A percentile compares a stretch with the other conserved stretches of the same genome.
phyloP scores from a whole-genome alignment of 2,797 vertebrate genomes.

The Myotis pilosus region DNA sequence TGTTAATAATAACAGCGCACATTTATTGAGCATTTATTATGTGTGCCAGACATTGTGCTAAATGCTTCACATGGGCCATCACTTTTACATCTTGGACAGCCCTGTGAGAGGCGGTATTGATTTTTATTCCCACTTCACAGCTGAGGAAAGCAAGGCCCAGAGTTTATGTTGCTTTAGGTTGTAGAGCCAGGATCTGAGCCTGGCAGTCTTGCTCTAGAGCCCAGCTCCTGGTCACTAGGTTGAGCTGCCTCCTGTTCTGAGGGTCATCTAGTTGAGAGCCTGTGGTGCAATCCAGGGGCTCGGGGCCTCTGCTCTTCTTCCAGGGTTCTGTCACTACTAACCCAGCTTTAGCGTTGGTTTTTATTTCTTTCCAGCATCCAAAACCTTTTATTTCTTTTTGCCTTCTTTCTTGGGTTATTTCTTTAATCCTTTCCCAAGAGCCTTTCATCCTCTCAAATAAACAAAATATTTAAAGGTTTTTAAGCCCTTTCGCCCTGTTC shows the following conservation, averaged over 20 bases:
- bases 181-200: neutral
- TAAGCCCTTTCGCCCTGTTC: slow-evolving; percentile 54
- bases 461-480: slow-evolving; percentile 61
- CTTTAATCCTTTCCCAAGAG: slow-evolving; percentile 61
- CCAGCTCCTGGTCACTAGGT: neutral
- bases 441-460: slow-evolving; percentile 69
- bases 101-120: neutral
- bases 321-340: neutral
- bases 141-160: neutral
- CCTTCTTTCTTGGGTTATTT: slow-evolving; percentile 61
- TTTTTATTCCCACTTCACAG: neutral
- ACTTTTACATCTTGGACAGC: neutral
- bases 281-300: neutral
- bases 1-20: neutral
- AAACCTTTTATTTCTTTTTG: slow-evolving; percentile 54
- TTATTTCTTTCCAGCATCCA: slow-evolving; percentile 9
- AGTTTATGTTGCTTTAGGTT: neutral
- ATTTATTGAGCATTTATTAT: neutral
- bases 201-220: neutral
- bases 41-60: neutral
- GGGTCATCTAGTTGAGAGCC: neutral
- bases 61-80: neutral
- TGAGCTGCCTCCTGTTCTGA: neutral
- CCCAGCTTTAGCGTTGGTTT: slow-evolving; percentile 10
- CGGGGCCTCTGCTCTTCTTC: neutral